Evolutionary conservation across 2,797 vertebrate species (phyloP).

Genomic region (Melopsittacus undulatus): DNA sequence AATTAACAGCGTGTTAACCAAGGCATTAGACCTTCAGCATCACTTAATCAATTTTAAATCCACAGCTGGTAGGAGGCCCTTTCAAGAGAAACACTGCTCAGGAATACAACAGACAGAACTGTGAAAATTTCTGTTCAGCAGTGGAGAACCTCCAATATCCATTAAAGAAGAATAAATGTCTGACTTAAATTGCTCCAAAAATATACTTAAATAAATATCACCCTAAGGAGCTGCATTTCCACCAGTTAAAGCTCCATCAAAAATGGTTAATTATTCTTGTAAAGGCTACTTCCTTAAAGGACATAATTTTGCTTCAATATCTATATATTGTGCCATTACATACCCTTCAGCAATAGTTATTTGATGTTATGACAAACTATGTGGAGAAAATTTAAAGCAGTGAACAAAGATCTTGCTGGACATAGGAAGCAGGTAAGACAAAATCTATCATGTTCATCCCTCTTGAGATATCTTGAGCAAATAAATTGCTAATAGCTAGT

Average conservation of each 20-base stretch:
- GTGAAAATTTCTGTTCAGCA: conserved; percentile 41
- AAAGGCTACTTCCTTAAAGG: neutral
- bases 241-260: neutral
- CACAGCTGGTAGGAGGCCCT: conserved; percentile 19
- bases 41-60: conserved; percentile 36
- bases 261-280: conserved; percentile 8
- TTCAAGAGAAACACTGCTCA: conserved; percentile 3
- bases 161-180: conserved; percentile 26
- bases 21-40: conserved; percentile 34
- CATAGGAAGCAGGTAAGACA: neutral
- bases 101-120: conserved; percentile 15
- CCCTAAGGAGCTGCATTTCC: neutral
- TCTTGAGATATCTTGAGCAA: neutral
- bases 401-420: neutral
- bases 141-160: neutral
- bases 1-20: conserved; percentile 65
- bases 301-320: neutral
- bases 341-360: conserved; percentile 6
- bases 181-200: conserved; percentile 2
- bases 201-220: conserved; percentile 16
- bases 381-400: neutral
- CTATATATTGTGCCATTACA: conserved; percentile 29
- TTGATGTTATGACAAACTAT: neutral
- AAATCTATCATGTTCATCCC: neutral
- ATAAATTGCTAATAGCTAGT: neutral